phyloP scores from a whole-genome alignment of 1,140 invertebrate species.

The Dendrolimus punctatus region DNA sequence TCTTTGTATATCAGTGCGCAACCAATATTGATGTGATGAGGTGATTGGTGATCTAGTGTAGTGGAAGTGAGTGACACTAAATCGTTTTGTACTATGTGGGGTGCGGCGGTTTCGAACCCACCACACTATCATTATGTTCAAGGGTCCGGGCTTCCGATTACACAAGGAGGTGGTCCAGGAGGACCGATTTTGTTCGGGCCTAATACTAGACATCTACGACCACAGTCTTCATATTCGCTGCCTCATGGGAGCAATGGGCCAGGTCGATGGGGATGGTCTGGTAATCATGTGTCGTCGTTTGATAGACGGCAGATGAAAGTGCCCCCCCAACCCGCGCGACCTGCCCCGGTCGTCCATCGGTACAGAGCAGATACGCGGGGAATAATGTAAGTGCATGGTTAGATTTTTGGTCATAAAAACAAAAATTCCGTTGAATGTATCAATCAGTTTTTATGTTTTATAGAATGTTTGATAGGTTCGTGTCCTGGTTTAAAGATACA shows the following conservation, averaged over 20 bases:
- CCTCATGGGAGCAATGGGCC: constrained; percentile 56
- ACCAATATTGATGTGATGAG: constrained; percentile 44
- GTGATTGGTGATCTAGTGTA: constrained; percentile 42
- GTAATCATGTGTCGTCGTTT: constrained; percentile 60
- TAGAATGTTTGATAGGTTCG: constrained; percentile 15
- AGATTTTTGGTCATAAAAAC: constrained; percentile 1
- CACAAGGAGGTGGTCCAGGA: constrained; percentile 35
- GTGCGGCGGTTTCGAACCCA: constrained; percentile 61
- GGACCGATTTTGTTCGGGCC: constrained; percentile 47
- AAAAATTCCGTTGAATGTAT: neutral
- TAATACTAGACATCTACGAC: constrained; percentile 41
- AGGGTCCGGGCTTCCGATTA: constrained; percentile 31
- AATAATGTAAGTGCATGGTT: constrained; percentile 46
- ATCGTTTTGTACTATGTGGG: constrained; percentile 56
- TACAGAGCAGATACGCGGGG: constrained; percentile 35
- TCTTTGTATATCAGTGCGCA: constrained; percentile 37
- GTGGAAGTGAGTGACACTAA: constrained; percentile 37
- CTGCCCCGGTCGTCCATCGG: constrained; percentile 56
- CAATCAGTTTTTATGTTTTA: neutral
- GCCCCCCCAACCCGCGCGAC: constrained; percentile 61
- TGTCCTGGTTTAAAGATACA: constrained; percentile 20
- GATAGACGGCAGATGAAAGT: constrained; percentile 61
- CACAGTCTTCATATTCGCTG: constrained; percentile 61
- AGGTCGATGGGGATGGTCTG: constrained; percentile 56
- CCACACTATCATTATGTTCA: constrained; percentile 61